Percentiles rank a stretch among this genome's conserved stretches.
phyloP scores from a whole-genome alignment of 37 sponge, comb jelly and placozoan species.

The Chondrosia reniformis region DNA sequence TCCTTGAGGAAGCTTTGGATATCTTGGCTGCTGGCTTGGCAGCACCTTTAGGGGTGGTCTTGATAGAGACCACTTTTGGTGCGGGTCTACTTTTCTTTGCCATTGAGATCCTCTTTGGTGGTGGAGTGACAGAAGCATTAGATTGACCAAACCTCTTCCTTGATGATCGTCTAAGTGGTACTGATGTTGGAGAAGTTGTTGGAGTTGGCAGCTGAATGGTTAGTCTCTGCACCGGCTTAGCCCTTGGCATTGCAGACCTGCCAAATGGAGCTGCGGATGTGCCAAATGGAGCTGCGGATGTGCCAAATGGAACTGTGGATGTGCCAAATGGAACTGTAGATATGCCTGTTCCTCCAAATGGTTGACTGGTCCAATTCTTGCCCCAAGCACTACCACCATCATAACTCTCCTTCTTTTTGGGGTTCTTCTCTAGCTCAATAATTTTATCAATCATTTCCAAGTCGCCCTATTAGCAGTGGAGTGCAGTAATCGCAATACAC shows the following conservation, averaged over 20 bases:
- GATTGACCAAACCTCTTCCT: background rate
- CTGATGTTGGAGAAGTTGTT: background rate
- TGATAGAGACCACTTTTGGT: too few species aligned
- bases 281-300: background rate
- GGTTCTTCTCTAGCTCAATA: constrained; percentile 27
- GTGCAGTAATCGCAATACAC: background rate
- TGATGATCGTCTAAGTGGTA: background rate
- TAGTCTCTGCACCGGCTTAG: background rate
- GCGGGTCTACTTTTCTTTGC: too few species aligned
- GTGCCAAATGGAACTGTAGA: background rate
- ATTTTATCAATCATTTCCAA: constrained; percentile 43
- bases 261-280: background rate
- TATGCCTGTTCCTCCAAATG: too few species aligned
- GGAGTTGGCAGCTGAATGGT: background rate
- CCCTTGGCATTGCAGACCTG: too few species aligned
- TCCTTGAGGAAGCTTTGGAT: too few species aligned
- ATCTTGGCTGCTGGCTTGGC: too few species aligned
- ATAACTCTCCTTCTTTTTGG: background rate
- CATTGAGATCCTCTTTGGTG: too few species aligned
- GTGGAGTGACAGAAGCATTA: background rate
- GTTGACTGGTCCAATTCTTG: background rate
- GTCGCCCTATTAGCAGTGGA: constrained; percentile 32
- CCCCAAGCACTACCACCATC: too few species aligned
- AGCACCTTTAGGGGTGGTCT: too few species aligned
- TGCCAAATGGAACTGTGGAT: background rate